A percentile compares a stretch with the other conserved stretches of the same genome.
phyloP scores from a whole-genome alignment of 2,113 vertebrate species.

The Romanogobio albipinnatus region DNA sequence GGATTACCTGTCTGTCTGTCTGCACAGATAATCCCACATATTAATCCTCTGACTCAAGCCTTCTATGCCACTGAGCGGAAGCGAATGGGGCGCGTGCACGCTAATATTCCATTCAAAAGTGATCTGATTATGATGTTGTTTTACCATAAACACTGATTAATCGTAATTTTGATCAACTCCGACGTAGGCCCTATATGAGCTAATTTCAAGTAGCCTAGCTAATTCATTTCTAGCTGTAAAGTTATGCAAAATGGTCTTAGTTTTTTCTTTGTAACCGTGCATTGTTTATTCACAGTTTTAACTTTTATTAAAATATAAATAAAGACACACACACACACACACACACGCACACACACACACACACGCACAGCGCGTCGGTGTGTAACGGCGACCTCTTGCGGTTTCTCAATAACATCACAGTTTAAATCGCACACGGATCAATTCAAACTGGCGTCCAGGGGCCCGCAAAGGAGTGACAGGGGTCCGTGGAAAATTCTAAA shows the following conservation, averaged over 20 bases:
- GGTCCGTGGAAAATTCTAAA: too few species aligned
- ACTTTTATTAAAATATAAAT: neutral
- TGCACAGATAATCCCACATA: slow-evolving; percentile 85
- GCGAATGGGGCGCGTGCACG: neutral
- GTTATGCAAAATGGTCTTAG: neutral
- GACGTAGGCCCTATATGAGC: too few species aligned
- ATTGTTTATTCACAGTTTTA: neutral
- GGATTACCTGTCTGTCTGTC: slow-evolving; percentile 89
- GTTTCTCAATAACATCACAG: neutral
- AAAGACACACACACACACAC: neutral
- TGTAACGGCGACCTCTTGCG: neutral
- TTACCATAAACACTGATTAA: neutral
- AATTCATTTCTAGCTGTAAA: neutral
- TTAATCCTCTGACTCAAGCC: slow-evolving; percentile 87
- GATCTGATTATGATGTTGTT: neutral
- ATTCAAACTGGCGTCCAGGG: too few species aligned
- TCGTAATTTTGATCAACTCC: too few species aligned
- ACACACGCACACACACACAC: neutral
- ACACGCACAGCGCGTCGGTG: neutral
- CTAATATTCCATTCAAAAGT: neutral
- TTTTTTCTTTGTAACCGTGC: neutral
- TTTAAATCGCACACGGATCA: too few species aligned
- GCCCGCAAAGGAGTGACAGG: too few species aligned
- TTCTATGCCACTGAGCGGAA: neutral
- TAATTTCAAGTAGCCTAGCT: too few species aligned